Conservation (phyloP, 1,140 invertebrate genomes). For the Heterodera schachtii region DNA sequence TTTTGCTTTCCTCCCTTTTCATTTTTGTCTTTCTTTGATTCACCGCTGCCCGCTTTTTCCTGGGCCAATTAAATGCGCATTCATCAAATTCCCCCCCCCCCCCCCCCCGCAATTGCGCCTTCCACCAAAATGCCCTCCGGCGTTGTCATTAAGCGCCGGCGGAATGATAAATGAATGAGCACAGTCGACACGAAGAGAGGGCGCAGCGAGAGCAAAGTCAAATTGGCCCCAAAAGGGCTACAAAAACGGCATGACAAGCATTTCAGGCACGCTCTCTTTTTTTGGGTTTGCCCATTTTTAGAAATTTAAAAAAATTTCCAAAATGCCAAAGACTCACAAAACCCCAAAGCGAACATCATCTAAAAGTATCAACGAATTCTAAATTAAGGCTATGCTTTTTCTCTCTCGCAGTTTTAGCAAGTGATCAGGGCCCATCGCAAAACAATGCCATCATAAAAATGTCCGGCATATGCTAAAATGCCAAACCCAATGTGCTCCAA, state of each 20-base stretch:
- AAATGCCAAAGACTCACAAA: no score
- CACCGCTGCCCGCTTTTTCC: background rate
- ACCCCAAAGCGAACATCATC: no score
- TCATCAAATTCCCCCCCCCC: slow-evolving; percentile 20
- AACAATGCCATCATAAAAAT: no score
- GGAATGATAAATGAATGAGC: background rate
- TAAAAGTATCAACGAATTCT: no score
- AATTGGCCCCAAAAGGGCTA: background rate
- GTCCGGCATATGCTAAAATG: no score
- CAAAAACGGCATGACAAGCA: background rate
- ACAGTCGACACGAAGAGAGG: background rate
- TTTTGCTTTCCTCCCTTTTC: background rate
- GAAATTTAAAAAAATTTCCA: no score
- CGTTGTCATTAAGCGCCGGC: background rate
- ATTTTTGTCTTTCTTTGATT: background rate
- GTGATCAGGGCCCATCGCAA: no score
- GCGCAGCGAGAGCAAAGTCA: background rate
- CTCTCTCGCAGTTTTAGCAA: no score
- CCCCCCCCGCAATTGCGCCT: background rate
- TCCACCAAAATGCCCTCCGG: background rate
- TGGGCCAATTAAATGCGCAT: slow-evolving; percentile 30
- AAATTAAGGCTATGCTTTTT: no score
- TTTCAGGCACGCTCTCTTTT: background rate
- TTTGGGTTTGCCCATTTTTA: no score
- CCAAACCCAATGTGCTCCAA: no score